Evolutionary conservation across 1,140 invertebrate genomes (phyloP).

Genomic region (Cydia amplana): DNA sequence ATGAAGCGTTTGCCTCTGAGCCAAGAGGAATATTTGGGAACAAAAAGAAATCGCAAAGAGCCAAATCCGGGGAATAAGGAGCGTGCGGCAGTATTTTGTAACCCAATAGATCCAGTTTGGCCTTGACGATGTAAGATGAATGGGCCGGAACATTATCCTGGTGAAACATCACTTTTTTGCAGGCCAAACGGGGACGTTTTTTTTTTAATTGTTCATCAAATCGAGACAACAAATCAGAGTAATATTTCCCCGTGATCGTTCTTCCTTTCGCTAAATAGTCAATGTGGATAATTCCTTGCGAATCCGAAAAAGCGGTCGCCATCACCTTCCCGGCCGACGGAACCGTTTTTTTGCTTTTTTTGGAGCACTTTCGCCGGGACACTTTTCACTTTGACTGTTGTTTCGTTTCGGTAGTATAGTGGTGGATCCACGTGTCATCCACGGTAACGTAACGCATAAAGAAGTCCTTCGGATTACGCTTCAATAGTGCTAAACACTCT

Average conservation of each 20-base stretch:
- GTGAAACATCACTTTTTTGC: not conserved
- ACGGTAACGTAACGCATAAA: too few relatives aligned
- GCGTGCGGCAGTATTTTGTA: slow-evolving; percentile 30
- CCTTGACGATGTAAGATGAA: not conserved
- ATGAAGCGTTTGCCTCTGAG: slow-evolving; percentile 43
- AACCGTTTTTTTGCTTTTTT: too few relatives aligned
- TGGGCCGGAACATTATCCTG: not conserved
- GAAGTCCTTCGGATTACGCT: too few relatives aligned
- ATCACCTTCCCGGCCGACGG: not conserved
- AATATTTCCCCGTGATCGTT: slow-evolving; percentile 53
- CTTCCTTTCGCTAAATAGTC: slow-evolving; percentile 51
- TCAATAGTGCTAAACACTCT: too few relatives aligned
- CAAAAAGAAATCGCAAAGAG: slow-evolving; percentile 61
- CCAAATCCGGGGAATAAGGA: slow-evolving; percentile 69
- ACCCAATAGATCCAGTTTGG: not conserved
- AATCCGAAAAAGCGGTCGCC: slow-evolving; percentile 55
- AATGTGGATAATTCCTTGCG: slow-evolving; percentile 45
- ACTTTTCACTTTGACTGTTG: too few relatives aligned
- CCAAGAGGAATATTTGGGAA: slow-evolving; percentile 39
- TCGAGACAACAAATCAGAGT: slow-evolving; percentile 36
- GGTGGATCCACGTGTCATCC: too few relatives aligned
- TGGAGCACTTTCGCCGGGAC: too few relatives aligned
- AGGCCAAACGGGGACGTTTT: slow-evolving; percentile 1
- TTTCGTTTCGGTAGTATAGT: too few relatives aligned
- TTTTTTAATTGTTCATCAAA: slow-evolving; percentile 35